phyloP scores from a whole-genome alignment of 2,888 invertebrate genomes.

The Microchrysa polita region DNA sequence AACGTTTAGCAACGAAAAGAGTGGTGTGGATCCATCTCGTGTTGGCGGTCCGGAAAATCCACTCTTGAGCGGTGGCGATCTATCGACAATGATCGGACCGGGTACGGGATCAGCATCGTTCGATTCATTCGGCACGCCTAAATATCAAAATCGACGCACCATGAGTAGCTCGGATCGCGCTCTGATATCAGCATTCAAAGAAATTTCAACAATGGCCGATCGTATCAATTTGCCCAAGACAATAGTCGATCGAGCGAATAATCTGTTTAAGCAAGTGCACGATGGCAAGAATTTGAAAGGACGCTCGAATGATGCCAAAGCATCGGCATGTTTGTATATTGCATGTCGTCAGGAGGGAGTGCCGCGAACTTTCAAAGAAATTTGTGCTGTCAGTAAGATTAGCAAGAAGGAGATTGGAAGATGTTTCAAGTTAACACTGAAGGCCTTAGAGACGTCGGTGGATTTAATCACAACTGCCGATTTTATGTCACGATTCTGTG shows the following conservation, averaged over 20 bases:
- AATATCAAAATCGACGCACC: conserved; percentile 78
- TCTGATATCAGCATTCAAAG: conserved; percentile 93
- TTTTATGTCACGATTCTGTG: conserved; percentile 99
- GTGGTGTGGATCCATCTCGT: conserved; percentile 97
- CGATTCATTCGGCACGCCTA: conserved; percentile 83
- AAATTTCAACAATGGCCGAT: conserved; percentile 98
- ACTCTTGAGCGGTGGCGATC: conserved; percentile 91
- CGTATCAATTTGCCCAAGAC: conserved; percentile 96
- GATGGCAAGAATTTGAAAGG: conserved; percentile 96
- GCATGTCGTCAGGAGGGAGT: conserved; percentile 99
- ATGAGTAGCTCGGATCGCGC: conserved; percentile 96
- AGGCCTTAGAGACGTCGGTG: conserved; percentile 95
- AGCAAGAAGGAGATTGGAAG: conserved; percentile 99
- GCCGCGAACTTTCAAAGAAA: conserved; percentile 98
- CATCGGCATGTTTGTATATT: conserved; percentile 98
- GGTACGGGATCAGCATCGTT: conserved; percentile 84
- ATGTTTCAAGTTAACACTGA: conserved; percentile 96
- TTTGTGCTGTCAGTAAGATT: conserved; percentile 98
- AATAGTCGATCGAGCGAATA: conserved; percentile 96
- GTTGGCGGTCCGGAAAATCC: conserved; percentile 99
- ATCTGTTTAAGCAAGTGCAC: conserved; percentile 97
- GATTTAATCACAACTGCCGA: conserved; percentile 98
- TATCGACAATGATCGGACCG: conserved; percentile 93
- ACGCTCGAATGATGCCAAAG: conserved; percentile 96
- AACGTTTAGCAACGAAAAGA: conserved; percentile 98